Evolutionary conservation across 1,140 invertebrate genomes (phyloP).

Genomic region (Agrypnia vestita): DNA sequence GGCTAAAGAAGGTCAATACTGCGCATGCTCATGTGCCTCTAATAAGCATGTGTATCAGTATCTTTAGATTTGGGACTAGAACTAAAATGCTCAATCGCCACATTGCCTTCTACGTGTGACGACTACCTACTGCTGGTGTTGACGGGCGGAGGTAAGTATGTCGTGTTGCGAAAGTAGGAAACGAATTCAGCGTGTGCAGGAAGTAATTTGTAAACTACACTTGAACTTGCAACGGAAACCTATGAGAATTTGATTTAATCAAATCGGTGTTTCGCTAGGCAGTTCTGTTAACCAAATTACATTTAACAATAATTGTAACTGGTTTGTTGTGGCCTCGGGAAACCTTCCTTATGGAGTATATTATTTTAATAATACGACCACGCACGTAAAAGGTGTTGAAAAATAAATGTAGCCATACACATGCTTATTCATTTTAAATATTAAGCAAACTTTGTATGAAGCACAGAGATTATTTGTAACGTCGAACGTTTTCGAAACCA

Average conservation of each 20-base stretch:
- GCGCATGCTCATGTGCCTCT: too few species aligned
- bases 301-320: not conserved
- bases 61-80: too few species aligned
- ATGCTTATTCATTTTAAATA: too few species aligned
- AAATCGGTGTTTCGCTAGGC: not conserved
- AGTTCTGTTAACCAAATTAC: slow-evolving; percentile 21
- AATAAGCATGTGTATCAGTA: too few species aligned
- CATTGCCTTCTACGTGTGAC: too few species aligned
- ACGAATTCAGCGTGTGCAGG: slow-evolving; percentile 5
- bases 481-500: too few species aligned
- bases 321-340: slow-evolving; percentile 24
- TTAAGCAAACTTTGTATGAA: too few species aligned
- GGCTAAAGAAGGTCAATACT: too few species aligned
- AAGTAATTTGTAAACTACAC: slow-evolving; percentile 35
- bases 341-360: slow-evolving; percentile 17
- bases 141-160: too few species aligned
- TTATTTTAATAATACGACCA: not conserved
- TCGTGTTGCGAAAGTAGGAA: slow-evolving; percentile 28
- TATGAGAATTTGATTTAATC: slow-evolving; percentile 27
- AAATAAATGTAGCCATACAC: not conserved
- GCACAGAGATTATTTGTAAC: too few species aligned
- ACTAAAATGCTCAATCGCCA: too few species aligned
- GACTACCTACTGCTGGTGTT: too few species aligned
- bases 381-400: slow-evolving; percentile 27
- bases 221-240: slow-evolving; percentile 30